These are phyloP conservation scores for Leptinotarsa peninsularis DNA, from an alignment of 2,888 invertebrate species.

Conservation along the genomic window DNA sequence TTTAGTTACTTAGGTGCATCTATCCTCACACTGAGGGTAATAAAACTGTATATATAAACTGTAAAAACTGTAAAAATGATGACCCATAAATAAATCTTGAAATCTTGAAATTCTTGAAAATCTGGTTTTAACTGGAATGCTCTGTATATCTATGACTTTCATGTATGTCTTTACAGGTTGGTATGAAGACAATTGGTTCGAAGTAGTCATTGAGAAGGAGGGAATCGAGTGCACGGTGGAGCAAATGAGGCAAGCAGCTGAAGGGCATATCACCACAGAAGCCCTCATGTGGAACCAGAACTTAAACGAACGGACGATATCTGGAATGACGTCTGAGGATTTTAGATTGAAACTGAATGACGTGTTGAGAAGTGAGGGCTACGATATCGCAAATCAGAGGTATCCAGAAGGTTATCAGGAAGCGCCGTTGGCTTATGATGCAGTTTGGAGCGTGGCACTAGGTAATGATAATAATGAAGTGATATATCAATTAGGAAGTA, in stretches of 20 bases:
- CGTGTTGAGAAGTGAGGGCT: slow-evolving; percentile 82
- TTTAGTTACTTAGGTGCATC: too few relatives aligned
- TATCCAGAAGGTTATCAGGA: slow-evolving; percentile 97
- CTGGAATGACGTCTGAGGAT: slow-evolving; percentile 94
- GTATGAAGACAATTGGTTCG: slow-evolving; percentile 99
- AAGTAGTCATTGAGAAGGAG: slow-evolving; percentile 86
- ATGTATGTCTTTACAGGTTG: slow-evolving; percentile 74
- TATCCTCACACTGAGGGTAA: too few relatives aligned
- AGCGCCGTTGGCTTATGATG: slow-evolving; percentile 98
- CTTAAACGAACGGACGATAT: slow-evolving; percentile 88
- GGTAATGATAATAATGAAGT: slow-evolving; percentile 68
- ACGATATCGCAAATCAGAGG: slow-evolving; percentile 86
- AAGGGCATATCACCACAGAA: slow-evolving; percentile 98
- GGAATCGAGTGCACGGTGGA: slow-evolving; percentile 92
- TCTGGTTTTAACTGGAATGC: too few relatives aligned
- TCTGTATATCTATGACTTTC: too few relatives aligned
- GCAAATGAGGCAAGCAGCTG: slow-evolving; percentile 93
- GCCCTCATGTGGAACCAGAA: slow-evolving; percentile 99
- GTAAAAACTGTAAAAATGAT: too few relatives aligned
- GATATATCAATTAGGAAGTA: too few relatives aligned
- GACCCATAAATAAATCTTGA: too few relatives aligned
- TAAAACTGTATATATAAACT: too few relatives aligned
- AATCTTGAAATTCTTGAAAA: too few relatives aligned
- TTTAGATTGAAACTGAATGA: slow-evolving; percentile 88
- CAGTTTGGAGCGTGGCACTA: slow-evolving; percentile 98